Percentiles rank a stretch among this genome's conserved stretches.
Conservation (phyloP, 2,888 invertebrate genomes). For the Ecdyonurus torrentis region DNA sequence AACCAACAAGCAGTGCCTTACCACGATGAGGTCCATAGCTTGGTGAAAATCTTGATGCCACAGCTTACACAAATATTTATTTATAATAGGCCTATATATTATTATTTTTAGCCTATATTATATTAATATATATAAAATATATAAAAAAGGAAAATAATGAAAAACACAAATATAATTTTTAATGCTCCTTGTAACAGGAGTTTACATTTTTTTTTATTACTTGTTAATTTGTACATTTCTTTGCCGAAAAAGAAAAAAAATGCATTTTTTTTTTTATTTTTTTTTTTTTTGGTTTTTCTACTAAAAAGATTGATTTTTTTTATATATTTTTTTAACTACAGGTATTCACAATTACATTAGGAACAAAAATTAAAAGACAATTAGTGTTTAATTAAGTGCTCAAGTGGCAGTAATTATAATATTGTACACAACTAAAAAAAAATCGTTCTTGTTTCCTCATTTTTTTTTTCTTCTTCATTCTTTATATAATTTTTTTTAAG, state of each 20-base stretch:
- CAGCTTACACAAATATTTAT: too few species aligned
- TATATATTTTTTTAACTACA: not conserved
- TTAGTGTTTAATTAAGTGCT: not conserved
- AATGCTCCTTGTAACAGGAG: not conserved
- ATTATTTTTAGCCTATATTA: too few species aligned
- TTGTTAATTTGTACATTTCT: not conserved
- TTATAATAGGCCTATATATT: too few species aligned
- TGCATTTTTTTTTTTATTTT: not conserved
- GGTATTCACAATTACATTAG: not conserved
- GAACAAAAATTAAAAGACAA: not conserved
- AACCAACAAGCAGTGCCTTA: too few species aligned
- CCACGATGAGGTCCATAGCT: too few species aligned
- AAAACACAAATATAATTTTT: not conserved
- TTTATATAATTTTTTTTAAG: too few species aligned
- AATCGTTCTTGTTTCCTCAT: too few species aligned
- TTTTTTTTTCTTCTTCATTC: too few species aligned
- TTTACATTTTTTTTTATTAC: not conserved
- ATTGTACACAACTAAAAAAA: not conserved
- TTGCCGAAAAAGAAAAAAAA: not conserved
- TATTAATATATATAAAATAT: not conserved
- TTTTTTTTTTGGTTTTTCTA: too few species aligned
- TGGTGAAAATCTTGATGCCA: too few species aligned
- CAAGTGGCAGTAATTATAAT: not conserved
- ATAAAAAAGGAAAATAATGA: not conserved
- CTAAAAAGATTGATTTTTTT: not conserved